Evolutionary conservation across 2,888 invertebrate species (phyloP).

Genomic region (Amorpha juglandis): DNA sequence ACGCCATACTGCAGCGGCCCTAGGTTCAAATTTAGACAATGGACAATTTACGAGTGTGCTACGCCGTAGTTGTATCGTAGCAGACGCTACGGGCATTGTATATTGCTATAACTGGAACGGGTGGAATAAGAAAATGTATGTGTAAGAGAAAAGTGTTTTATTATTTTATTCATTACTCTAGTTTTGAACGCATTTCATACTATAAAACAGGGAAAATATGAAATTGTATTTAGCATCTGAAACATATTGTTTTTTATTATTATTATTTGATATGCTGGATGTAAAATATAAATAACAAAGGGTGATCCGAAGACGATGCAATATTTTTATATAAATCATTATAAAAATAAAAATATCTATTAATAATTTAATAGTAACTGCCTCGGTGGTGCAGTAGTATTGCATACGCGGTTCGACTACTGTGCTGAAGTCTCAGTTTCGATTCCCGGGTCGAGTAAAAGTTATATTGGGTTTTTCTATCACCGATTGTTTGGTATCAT

Average conservation of each 20-base stretch:
- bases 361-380: no score
- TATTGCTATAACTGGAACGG: conserved; percentile 19
- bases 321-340: no score
- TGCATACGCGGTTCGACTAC: no score
- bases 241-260: neutral
- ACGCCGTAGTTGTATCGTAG: conserved; percentile 33
- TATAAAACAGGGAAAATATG: neutral
- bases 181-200: neutral
- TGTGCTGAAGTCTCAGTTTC: no score
- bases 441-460: no score
- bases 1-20: conserved; percentile 7
- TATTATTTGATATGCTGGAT: no score
- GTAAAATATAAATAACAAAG: no score
- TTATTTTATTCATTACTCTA: neutral
- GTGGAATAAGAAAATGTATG: conserved; percentile 25
- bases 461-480: no score
- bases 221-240: neutral
- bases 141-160: neutral
- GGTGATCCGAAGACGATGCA: no score
- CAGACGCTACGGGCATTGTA: conserved; percentile 28
- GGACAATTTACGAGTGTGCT: conserved; percentile 34
- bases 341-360: no score
- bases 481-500: no score
- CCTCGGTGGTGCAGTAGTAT: no score
- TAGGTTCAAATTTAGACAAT: conserved; percentile 31